Evolutionary conservation across 2,888 invertebrate genomes (phyloP), one percentile per base, ranked within the genome.

Genomic region (Pyrrhia umbra): DNA sequence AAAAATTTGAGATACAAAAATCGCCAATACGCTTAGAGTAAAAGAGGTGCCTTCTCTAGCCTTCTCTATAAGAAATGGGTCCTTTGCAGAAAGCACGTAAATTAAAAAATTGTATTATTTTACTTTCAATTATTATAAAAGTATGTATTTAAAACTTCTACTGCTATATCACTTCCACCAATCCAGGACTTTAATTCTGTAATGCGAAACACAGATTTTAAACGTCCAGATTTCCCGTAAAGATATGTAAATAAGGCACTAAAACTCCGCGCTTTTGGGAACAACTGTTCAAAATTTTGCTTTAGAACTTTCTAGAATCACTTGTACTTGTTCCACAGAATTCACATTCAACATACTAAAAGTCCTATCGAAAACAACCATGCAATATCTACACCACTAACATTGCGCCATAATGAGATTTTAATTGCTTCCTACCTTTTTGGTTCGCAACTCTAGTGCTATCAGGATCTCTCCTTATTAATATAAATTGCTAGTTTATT

Each of bases 371-470:
- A 69, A 59, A 73, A 46, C 56, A 59, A 40, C 47, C 40, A 59
- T 57, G 50, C 61, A 45, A 56, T n/a, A 27, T 5, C n/a, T n/a
- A 34, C 21, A 50, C 27, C 4, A 51, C 37, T 40, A 55, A 47
- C 61, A 61, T 54, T 64, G 60, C 65, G 60, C 75, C 71, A 52
- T 84, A 84, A 84, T 79, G 84, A 73, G 75, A 59, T 79, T 84
- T 84, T 84, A 84, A 85, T 85, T 83, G 68, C 82, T 77, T 55
- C 64, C 69, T 68, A 64, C 69, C 59, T 68, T 68, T 54, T 59
- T 60, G n/a, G 15, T 40, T 60, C 45, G 23, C 50, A 55, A 67
- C 42, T 75, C 49, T 30, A 54, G 43, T 60, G 34, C 47, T 60
- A 59, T 57, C 65, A 65, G 50, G 23, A 64, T 70, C 55, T 59